phyloP scores from a whole-genome alignment of 2,888 invertebrate genomes.

The Zaprionus lineosus region DNA sequence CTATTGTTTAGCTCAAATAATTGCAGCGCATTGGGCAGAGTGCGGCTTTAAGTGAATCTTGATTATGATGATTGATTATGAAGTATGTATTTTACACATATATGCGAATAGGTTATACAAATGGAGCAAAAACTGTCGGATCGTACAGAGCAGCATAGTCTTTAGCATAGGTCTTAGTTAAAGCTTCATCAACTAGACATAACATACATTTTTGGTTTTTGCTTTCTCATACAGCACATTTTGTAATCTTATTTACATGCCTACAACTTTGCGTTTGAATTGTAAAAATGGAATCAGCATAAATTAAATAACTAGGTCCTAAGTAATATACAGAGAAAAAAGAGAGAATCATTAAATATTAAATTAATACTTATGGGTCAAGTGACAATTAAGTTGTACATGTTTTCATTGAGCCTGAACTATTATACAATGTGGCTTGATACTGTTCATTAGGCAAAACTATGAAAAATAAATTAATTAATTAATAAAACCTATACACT shows the following conservation, averaged over 20 bases:
- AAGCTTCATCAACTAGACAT: conserved; percentile 50
- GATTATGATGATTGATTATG: conserved; percentile 23
- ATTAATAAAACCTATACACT: conserved; percentile 30
- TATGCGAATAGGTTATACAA: conserved; percentile 23
- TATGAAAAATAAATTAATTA: conserved; percentile 30
- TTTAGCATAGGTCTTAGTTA: conserved; percentile 58
- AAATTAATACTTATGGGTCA: conserved; percentile 32
- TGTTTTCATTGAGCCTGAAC: conserved; percentile 31
- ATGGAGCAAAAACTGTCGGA: conserved; percentile 33
- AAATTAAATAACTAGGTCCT: conserved; percentile 33
- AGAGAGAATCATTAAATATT: conserved; percentile 6
- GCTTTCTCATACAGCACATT: conserved; percentile 51
- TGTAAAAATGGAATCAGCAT: conserved; percentile 57
- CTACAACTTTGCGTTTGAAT: conserved; percentile 60
- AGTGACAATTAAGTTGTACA: conserved; percentile 24
- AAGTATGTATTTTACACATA: conserved; percentile 31
- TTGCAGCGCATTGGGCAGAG: conserved; percentile 40
- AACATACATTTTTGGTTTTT: conserved; percentile 28
- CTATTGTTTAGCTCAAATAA: conserved; percentile 66
- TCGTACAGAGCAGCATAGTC: conserved; percentile 58
- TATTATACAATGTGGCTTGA: conserved; percentile 24
- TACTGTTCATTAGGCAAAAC: conserved; percentile 41
- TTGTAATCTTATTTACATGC: conserved; percentile 53
- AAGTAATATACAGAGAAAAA: conserved; percentile 17
- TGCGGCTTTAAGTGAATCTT: conserved; percentile 36